Evolutionary conservation across 2,888 invertebrate species (phyloP), one percentile per base, ranked within the genome.

Genomic region (Drosophila quinaria): DNA sequence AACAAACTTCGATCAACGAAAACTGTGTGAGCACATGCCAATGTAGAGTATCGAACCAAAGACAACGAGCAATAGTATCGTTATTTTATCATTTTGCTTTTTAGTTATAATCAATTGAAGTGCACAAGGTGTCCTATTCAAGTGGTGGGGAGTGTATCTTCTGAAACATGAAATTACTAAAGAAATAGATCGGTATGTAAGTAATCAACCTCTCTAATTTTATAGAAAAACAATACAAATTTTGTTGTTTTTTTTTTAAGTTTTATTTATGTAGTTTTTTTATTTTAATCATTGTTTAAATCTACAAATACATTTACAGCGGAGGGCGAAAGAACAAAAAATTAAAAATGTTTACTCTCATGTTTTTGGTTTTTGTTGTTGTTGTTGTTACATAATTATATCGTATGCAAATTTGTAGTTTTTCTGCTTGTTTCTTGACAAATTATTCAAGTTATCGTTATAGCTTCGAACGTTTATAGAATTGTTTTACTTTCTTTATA

Each of bases 271-370:
- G 87, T 88, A 86, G 84, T 90, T 91, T 87, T 25, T 91, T 92
- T 90, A 87, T 83, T 91, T 89, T 87, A 87, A 85, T 89, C 90
- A 89, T 91, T 91, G 90, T 92, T 91, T 90, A 92, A 92, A 92
- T 91, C 92, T 92, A 92, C 92, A 92, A 87, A 92, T 92, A 92
- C 92, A 92, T 92, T 92, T 92, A 92, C 92, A 92, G 92, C 92
- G 92, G 91, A 92, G 92, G 92, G 92, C 91, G 91, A 92, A 92
- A 92, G 89, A 91, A 91, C 91, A 90, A 91, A 91, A 91, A 92
- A 91, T 90, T 91, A 90, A 89, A 81, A 79, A 80, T 89, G 81
- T 89, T 82, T 89, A 78, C 84, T 88, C 79, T 88, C 87, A 81
- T 90, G 82, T 82, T 83, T 81, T 81, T 82, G 71, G 76, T 81